Base-by-base conservation (phyloP, 2,888 invertebrate genomes). In the Meghimatium bilineatum region DNA sequence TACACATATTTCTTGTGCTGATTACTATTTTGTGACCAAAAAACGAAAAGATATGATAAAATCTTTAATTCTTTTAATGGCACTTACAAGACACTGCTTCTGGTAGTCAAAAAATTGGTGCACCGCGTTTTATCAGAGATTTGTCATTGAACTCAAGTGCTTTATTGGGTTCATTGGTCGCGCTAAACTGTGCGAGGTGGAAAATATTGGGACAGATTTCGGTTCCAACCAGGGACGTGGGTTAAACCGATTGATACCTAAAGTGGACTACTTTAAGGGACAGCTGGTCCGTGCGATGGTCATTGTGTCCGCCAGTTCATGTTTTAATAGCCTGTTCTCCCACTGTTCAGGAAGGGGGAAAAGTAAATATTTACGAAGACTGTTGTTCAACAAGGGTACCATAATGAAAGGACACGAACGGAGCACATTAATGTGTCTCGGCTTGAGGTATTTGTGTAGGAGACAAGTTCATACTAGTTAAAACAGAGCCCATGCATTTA, bases 241-340 rank as follows among this genome's bases (percentile, higher is more conserved):
- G 80, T 69, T 71, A 52, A 80, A 71, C 34, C 32, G 56, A 71
- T 56, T 80, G 71, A 52, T 38, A 34, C 52, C 71, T 80, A 10
- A 80, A 80, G 80, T 80, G 80, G 80, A 71, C 80, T 44, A 49
- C 67, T 17, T 36, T 29, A 17, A 69, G 56, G 34, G 80, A 32
- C 80, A 80, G 80, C 80, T 71, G 80, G 80, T 34, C 52, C 71
- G 49, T 29, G 49, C 78, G 20, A 20, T 29, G 49, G 78, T 44
- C 78, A 78, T 78, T 78, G 78, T 78, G 67, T 49, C 49, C 66
- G 44, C 44, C 29, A 6, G 66, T 20, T 67, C n/a, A 49, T 78
- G 29, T 78, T 78, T 78, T 78, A 78, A 78, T 78, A 44, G 17
- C 67, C 38, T 67, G 29, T 49, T 63, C 66, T 10, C 29, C 66